A percentile compares a stretch with the other conserved stretches of the same genome.
Conservation (phyloP, 2,888 invertebrate species). For the Homarus gammarus region DNA sequence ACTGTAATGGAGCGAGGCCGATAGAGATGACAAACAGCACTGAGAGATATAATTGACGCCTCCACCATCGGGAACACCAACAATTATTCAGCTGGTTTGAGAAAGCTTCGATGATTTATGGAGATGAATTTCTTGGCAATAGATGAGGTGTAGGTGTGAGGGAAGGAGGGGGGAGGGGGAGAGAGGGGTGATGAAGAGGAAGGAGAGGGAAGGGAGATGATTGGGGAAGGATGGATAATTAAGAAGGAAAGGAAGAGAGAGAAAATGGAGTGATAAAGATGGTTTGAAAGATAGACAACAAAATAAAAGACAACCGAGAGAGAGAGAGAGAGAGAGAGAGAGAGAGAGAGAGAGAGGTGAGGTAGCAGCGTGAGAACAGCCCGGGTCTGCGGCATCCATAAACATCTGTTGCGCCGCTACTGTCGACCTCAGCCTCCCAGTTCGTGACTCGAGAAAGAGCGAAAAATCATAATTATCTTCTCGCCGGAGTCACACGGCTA, state of each 20-base stretch:
- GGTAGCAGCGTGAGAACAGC: constrained; percentile 50
- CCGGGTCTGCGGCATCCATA: constrained; percentile 15
- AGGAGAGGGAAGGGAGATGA: constrained; percentile 19
- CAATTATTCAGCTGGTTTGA: neutral
- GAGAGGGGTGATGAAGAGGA: constrained; percentile 28
- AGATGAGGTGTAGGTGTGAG: neutral
- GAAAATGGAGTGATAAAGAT: constrained; percentile 9
- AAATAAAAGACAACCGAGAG: constrained; percentile 43
- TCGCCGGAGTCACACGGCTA: constrained; percentile 49
- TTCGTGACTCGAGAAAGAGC: constrained; percentile 59
- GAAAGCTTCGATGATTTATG: neutral
- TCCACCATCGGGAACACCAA: neutral
- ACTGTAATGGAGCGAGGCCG: constrained; percentile 1
- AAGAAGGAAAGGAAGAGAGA: neutral
- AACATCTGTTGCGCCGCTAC: constrained; percentile 65
- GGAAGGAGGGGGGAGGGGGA: neutral
- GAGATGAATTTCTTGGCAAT: neutral
- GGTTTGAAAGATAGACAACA: constrained; percentile 37
- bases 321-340: constrained; percentile 43
- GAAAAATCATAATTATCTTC: constrained; percentile 63
- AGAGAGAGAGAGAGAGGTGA: constrained; percentile 5
- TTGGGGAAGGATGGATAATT: neutral
- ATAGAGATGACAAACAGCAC: constrained; percentile 5
- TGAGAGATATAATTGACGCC: neutral
- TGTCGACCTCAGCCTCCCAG: constrained; percentile 58